phyloP scores from a whole-genome alignment of 2,113 vertebrate species.

The Ophthalmotilapia sp. region DNA sequence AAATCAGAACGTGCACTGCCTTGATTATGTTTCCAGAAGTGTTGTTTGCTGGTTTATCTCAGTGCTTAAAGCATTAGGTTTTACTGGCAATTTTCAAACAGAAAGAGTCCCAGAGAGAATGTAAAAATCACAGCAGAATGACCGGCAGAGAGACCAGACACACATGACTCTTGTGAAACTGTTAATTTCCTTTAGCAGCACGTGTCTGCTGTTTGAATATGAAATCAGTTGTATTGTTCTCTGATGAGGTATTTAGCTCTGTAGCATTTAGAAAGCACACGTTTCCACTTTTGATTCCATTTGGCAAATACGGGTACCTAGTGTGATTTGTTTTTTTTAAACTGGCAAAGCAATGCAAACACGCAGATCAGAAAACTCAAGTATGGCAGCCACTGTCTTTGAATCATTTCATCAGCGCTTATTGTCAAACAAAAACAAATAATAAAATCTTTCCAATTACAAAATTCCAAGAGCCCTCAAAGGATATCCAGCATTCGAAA shows the following conservation, averaged over 20 bases:
- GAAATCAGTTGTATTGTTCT: slow-evolving; percentile 1
- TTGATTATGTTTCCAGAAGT: not conserved
- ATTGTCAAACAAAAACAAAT: not conserved
- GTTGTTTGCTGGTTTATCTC: not conserved
- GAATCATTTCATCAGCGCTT: not conserved
- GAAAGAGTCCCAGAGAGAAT: not conserved
- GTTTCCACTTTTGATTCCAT: not conserved
- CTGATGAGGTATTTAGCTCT: not conserved
- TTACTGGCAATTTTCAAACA: not conserved
- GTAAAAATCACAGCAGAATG: not conserved
- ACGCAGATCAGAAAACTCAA: not conserved
- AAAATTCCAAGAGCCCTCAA: not conserved
- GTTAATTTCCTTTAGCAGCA: not conserved
- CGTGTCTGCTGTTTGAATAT: not conserved
- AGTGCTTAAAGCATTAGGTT: not conserved
- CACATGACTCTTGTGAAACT: not conserved
- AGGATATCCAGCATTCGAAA: not conserved
- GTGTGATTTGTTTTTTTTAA: not conserved
- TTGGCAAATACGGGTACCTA: fast-evolving
- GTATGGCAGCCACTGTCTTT: not conserved
- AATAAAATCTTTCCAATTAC: not conserved
- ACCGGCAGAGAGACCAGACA: not conserved
- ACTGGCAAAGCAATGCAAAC: not conserved
- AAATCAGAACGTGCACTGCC: not conserved
- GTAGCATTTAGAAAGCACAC: not conserved